Evolutionary conservation across 2,113 vertebrate genomes (phyloP), one percentile per base, ranked within the genome.

Genomic region (Anoura caudifer): DNA sequence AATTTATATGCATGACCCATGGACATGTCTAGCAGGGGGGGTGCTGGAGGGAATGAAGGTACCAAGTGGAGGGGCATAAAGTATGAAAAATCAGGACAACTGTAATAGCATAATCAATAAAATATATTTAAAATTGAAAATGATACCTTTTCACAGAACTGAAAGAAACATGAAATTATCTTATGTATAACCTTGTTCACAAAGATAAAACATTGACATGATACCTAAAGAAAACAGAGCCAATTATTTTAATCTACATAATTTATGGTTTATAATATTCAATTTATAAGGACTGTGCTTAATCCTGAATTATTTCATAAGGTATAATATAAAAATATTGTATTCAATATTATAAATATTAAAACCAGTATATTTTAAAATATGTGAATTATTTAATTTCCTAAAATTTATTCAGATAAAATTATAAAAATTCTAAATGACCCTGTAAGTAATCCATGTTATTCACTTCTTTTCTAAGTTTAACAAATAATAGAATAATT

Each of bases 211-310:
- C 1, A 54, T 65, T 77, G 28, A 65, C 83, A 47, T 77, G n/a
- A 1, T 67, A 65, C 33, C 36, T 73, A 38, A 7, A 65, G 41
- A 87, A 61, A 89, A 76, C 43, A 70, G 73, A 90, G 56, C 14
- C n/a, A 95, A 50, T 92, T 96, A 31, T 45, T 88, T 97, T 85
- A 85, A 95, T 73, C 43, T 81, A 92, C 43, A 26, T 94, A 87
- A 52, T 92, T 96, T 87, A 54, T 97, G 82, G 56, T 92, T 96
- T 92, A 59, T 86, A 95, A 73, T 77, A 93, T 65, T 91, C 16
- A 63, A 77, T 28, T 97, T 92, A 16, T 2, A 59, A 70, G 33
- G 38, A 14, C 79, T 33, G 56, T 67, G 26, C 76, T 70, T 65
- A 95, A 88, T 20, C 43, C 36, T 36, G 82, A 94, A 94, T 87